Evolutionary conservation across 1,140 invertebrate species (phyloP), one percentile per base, ranked within the genome.

Genomic region (Eueides isabella): DNA sequence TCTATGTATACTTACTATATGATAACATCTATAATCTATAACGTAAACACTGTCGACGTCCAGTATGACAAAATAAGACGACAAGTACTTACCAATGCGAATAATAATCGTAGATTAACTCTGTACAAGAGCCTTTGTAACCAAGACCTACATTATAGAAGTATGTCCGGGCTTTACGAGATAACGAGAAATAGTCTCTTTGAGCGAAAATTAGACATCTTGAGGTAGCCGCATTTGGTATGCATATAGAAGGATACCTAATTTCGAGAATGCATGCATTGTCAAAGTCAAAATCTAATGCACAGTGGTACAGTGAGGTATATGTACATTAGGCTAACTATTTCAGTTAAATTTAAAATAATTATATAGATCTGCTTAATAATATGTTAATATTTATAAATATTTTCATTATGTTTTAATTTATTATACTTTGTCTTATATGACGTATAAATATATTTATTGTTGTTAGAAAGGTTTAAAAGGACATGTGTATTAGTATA

Each of bases 101-200:
- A 76, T 83, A 81, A 82, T 83, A 82, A 83, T 80, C 77, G 66
- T 35, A 82, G 83, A 85, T 85, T 85, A 83, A 75, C 78, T 77
- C 78, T 80, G 77, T 79, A 81, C 55, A 41, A 66, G 79, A 61
- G 78, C 63, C 71, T 72, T 72, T 72, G 71, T 66, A 67, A 44
- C 63, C 55, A 28, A 67, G 62, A 62, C 35, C 29, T 72, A 64
- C 64, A 72, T 72, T 72, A 72, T 72, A 64, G 44, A 61, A 63
- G 30, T 72, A 67, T 38, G 44, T 72, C 62, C 70, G 66, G 71
- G 64, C 65, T 67, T 30, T 72, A 67, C 23, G 33, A 72, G 71
- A 67, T 61, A 67, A 72, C 64, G 38, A 72, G 64, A 67, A 72
- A 72, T 48, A 67, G 33, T 63, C 71, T 72, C 71, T 72, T 72